Evolutionary conservation across 2,888 invertebrate species (phyloP).

Genomic region (Andrena chrysosceles): DNA sequence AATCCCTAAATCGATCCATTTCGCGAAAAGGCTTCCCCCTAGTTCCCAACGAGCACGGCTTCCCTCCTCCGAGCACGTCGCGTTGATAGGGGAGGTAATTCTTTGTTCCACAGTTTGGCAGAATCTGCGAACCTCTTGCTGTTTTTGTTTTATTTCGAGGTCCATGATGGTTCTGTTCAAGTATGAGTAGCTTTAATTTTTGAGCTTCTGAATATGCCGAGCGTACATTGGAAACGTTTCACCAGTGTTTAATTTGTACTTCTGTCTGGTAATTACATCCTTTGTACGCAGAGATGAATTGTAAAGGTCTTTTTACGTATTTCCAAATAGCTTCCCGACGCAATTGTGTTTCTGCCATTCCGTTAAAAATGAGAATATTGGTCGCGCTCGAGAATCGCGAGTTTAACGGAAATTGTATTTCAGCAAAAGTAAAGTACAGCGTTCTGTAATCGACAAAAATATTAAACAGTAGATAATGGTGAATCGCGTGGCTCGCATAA

Average conservation of each 20-base stretch:
- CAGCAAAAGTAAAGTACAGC: neutral
- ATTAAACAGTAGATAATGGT: no score
- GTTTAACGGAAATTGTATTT: neutral
- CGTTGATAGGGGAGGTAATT: neutral
- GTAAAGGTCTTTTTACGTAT: neutral
- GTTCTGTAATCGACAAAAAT: no score
- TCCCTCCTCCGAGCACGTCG: conserved; percentile 14
- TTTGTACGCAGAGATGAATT: no score
- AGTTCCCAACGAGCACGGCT: conserved; percentile 29
- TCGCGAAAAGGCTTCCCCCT: conserved; percentile 44
- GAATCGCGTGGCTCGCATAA: no score
- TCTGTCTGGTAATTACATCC: no score
- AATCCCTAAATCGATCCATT: conserved; percentile 63
- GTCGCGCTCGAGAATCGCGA: neutral
- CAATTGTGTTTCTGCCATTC: neutral
- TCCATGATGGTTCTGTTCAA: neutral
- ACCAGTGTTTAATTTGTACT: no score
- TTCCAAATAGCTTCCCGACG: neutral
- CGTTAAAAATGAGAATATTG: conserved; percentile 3
- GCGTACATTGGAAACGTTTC: neutral
- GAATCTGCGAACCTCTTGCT: neutral
- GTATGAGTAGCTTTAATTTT: neutral
- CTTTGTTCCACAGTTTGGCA: neutral
- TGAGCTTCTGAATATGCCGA: neutral
- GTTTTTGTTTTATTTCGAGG: neutral